A percentile compares a stretch with the other conserved stretches of the same genome.
Conservation (phyloP, 2,888 invertebrate species). For the Pyrgus malvae region DNA sequence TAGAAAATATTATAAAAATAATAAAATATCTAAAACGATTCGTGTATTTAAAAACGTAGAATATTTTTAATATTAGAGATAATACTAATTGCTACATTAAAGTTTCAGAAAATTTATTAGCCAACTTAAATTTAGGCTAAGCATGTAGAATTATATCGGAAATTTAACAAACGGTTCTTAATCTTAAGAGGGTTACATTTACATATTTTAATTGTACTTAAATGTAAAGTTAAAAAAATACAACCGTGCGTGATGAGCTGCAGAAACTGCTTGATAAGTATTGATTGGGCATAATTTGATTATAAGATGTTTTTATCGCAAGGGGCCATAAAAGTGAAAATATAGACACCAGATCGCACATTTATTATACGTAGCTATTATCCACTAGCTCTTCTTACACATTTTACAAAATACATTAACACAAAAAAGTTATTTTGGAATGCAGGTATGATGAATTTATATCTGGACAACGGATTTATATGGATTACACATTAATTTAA, state of each 20-base stretch:
- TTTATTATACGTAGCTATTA: constrained; percentile 33
- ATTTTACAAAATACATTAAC: constrained; percentile 12
- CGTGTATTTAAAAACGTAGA: constrained; percentile 39
- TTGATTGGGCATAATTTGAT: constrained; percentile 49
- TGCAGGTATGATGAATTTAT: too few relatives aligned
- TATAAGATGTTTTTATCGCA: constrained; percentile 54
- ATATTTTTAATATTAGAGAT: constrained; percentile 40
- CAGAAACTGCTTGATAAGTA: constrained; percentile 55
- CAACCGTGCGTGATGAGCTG: constrained; percentile 38
- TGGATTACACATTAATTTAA: too few relatives aligned
- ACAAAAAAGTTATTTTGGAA: constrained; percentile 9
- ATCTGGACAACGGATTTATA: too few relatives aligned
- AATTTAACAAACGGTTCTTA: constrained; percentile 49
- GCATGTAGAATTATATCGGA: constrained; percentile 58
- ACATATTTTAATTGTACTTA: constrained; percentile 64
- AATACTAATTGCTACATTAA: constrained; percentile 53
- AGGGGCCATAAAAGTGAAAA: constrained; percentile 64
- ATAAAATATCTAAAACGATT: constrained; percentile 32
- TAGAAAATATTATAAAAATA: constrained; percentile 20
- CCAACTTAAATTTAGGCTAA: constrained; percentile 66
- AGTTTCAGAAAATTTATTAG: constrained; percentile 74
- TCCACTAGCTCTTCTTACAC: constrained; percentile 27
- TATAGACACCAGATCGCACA: constrained; percentile 39
- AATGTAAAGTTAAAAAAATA: constrained; percentile 45
- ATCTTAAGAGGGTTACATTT: constrained; percentile 29